Base-by-base conservation (phyloP, 2,797 vertebrate genomes). In the Pseudochirops cupreus region DNA sequence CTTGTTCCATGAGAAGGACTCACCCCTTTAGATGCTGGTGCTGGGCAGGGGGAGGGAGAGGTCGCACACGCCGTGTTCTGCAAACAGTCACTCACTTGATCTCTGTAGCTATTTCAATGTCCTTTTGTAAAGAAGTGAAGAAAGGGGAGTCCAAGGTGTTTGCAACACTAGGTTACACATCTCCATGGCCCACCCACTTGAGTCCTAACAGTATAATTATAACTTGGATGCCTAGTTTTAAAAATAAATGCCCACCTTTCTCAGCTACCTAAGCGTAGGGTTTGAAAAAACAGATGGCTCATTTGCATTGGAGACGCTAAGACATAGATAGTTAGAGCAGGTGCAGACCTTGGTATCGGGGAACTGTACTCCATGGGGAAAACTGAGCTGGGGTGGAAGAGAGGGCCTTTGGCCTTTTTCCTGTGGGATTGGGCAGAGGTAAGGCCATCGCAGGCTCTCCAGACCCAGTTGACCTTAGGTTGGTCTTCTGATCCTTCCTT, bases 321-420 rank as follows among this genome's bases (percentile, higher is more conserved):
- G 56, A 95, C 92, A 5, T 31, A 0, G 97, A 96, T 96, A 96
- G 96, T 91, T 91, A 95, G 97, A 95, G 91, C 0, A 28, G 94
- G 95, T 90, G 31, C 33, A 52, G 67, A 94, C 95, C 94, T 90
- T 93, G 91, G 91, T 94, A 21, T 96, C 91, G 0, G 74, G 93
- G 95, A 97, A 97, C 91, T 55, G 94, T 94, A 91, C 56, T 96
- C 95, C 95, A 59, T 3, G 55, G 94, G 89, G 95, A 94, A 98
- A 97, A 94, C 54, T 1, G 89, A 97, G 94, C 95, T 90, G 59
- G 93, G 93, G 91, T 92, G 50, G 95, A 31, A 56, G 94, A 95
- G 58, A 96, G 92, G 94, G 53, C 0, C 29, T 67, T 46, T 31
- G 56, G 90, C 90, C 59, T 39, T 29, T 91, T 93, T 56, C 92